Evolutionary conservation across 2,113 vertebrate species (phyloP).

Genomic region (Acrocephalus kingi): DNA sequence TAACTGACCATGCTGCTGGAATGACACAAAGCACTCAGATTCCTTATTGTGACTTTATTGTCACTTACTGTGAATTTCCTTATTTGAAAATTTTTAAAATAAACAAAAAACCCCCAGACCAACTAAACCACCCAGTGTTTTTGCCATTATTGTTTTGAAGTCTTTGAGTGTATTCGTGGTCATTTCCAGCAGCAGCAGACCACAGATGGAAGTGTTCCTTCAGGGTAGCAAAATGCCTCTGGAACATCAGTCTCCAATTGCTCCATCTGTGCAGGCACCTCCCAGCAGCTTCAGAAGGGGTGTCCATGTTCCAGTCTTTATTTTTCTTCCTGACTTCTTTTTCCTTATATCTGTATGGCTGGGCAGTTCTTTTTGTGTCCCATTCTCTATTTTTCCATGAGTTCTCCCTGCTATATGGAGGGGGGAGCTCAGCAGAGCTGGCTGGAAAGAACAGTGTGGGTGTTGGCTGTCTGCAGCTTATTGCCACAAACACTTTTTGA

Average conservation of each 20-base stretch:
- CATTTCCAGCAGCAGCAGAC: not conserved
- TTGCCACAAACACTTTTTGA: not conserved
- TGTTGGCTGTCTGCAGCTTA: not conserved
- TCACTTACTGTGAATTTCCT: too few relatives aligned
- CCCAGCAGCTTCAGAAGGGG: not conserved
- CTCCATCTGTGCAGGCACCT: fast-evolving
- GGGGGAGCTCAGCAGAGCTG: not conserved
- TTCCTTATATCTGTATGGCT: not conserved
- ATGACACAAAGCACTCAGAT: not conserved
- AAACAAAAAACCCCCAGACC: not conserved
- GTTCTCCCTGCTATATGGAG: not conserved
- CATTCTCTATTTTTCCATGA: fast-evolving
- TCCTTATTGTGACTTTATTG: not conserved
- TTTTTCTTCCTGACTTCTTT: not conserved
- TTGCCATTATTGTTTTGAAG: not conserved
- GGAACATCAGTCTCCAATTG: not conserved
- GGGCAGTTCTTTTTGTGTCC: not conserved
- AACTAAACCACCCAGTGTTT: not conserved
- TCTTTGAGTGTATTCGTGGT: not conserved
- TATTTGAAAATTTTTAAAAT: not conserved
- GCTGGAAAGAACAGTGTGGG: not conserved
- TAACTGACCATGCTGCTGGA: not conserved
- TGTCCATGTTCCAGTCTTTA: fast-evolving
- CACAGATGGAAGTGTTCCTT: not conserved
- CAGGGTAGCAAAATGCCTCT: not conserved